These are phyloP conservation scores for Pelobates fuscus DNA, from an alignment of 2,113 vertebrate species.

Conservation along the genomic window DNA sequence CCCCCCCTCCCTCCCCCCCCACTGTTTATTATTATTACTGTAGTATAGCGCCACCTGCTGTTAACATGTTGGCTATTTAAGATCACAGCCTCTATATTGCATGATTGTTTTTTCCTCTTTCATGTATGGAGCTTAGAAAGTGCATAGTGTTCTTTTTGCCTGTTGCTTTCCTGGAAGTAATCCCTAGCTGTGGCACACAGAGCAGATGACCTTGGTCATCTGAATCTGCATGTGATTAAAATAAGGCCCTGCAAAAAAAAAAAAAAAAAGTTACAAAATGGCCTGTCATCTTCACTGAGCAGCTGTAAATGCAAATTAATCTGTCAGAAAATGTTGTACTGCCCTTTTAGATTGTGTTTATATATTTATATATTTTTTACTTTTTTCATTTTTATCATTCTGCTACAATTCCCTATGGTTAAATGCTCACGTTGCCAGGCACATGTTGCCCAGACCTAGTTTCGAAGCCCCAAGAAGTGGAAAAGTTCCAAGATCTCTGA, in stretches of 20 bases:
- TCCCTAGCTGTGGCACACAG: background rate
- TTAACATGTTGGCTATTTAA: background rate
- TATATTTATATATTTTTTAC: too few species aligned
- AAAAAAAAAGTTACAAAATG: too few species aligned
- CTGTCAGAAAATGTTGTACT: background rate
- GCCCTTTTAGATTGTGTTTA: too few species aligned
- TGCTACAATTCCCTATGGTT: too few species aligned
- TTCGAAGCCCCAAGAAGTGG: too few species aligned
- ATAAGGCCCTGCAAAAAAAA: background rate
- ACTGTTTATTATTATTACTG: too few species aligned
- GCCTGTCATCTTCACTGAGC: conserved; percentile 9
- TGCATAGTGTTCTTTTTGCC: background rate
- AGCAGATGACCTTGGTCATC: conserved; percentile 15
- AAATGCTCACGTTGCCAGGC: too few species aligned
- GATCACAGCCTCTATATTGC: background rate
- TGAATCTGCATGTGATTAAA: background rate
- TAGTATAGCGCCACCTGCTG: background rate
- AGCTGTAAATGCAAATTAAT: background rate
- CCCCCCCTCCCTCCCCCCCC: too few species aligned
- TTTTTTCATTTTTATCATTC: too few species aligned
- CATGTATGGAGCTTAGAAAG: background rate
- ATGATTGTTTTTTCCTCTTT: too few species aligned
- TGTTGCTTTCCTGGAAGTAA: conserved; percentile 14
- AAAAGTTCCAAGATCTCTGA: too few species aligned
- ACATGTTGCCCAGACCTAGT: too few species aligned